Percentiles rank a stretch among this genome's conserved stretches.
phyloP scores from a whole-genome alignment of 2,113 vertebrate species.

The Oryzias woworae region DNA sequence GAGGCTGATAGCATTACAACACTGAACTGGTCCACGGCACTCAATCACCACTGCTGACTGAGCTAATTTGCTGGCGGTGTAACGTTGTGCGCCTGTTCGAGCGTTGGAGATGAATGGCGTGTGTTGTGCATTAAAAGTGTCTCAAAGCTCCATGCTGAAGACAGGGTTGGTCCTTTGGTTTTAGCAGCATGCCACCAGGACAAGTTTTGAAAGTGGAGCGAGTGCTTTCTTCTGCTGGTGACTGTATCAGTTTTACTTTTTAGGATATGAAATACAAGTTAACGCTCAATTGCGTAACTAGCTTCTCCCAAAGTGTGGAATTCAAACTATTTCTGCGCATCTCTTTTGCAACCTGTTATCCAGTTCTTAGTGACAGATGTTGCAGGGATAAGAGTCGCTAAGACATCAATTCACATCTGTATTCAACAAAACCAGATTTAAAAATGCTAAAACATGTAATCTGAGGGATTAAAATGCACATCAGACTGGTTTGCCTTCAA shows the following conservation, averaged over 20 bases:
- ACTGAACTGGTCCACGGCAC: conserved; percentile 5
- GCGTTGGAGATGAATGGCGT: conserved; percentile 16
- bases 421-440: too few relatives aligned
- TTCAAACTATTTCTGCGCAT: background rate
- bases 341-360: background rate
- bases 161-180: background rate
- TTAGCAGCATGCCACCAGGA: background rate
- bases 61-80: conserved; percentile 36
- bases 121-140: conserved; percentile 20
- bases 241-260: background rate
- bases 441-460: too few relatives aligned
- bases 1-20: conserved; percentile 19
- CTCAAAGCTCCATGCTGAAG: conserved; percentile 7
- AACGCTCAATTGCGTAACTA: background rate
- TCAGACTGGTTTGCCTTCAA: too few relatives aligned
- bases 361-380: background rate
- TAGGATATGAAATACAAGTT: background rate
- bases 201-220: background rate
- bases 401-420: background rate
- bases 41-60: conserved; percentile 53
- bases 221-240: background rate
- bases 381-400: too few relatives aligned
- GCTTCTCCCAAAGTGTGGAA: background rate
- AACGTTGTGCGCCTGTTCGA: background rate
- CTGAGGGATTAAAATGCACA: too few relatives aligned